Evolutionary conservation across 2,797 vertebrate species (phyloP), one percentile per base, ranked within the genome.

Genomic region (Scarus forsteni): DNA sequence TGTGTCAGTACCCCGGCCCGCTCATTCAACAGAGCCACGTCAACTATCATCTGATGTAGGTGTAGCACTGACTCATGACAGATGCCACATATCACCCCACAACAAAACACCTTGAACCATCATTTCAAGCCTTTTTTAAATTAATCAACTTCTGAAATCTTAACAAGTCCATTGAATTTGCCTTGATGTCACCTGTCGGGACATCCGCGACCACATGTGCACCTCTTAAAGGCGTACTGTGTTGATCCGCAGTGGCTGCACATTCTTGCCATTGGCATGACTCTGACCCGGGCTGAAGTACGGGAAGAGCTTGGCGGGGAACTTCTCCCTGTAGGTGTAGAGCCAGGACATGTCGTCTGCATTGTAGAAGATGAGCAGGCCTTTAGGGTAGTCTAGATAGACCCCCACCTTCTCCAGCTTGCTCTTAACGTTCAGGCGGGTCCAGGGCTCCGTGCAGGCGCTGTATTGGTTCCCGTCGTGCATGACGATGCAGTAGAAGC

Each of bases 261-360:
- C 98, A 0, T 99, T 99, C 90, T 99, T 99, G 70, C 98, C 98
- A 0, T 99, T 99, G 77, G 98, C 98, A 0, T 99, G 98, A 81
- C 98, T 99, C 93, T 99, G 98, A 8, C 98, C 98, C 0, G 98
- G 98, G 65, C 98, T 99, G 75, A 99, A 99, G 80, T 99, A 99
- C 0, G 97, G 98, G 90, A 96, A 97, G 49, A 99, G 95, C 93
- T 97, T 98, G 11, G 95, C 88, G 0, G 95, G 96, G 82, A 99
- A 98, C 76, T 96, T 96, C 92, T 99, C 96, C 0, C 98, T 94
- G 90, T 97, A 99, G 59, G 98, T 99, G 89, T 99, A 99, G 68
- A 99, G 97, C 98, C 98, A 99, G 80, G 98, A 98, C 98, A 99
- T 99, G 93, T 99, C 96, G 0, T 99, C 98, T 0, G 98, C 98